Percentiles rank a stretch among this genome's conserved stretches.
These are phyloP conservation scores for Sorex fumeus DNA, from an alignment of 2,113 vertebrate genomes.

Conservation along the genomic window DNA sequence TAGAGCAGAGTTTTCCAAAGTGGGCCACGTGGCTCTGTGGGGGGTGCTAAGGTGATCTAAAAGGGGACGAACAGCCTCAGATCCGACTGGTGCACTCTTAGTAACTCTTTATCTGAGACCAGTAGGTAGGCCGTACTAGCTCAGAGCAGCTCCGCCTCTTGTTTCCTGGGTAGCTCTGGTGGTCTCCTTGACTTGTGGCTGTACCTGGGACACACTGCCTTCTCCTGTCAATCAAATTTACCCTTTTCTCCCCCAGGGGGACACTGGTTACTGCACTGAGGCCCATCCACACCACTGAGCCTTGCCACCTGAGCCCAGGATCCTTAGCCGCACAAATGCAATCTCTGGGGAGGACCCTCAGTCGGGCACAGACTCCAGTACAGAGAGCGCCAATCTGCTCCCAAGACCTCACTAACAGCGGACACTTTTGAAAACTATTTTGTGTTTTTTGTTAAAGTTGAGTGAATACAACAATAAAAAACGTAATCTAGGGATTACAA, in stretches of 20 bases:
- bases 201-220: neutral
- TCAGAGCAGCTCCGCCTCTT: too few relatives aligned
- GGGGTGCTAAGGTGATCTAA: too few relatives aligned
- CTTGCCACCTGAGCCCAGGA: neutral
- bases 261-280: neutral
- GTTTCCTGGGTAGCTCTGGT: neutral
- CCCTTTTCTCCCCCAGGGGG: neutral
- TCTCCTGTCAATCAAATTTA: neutral
- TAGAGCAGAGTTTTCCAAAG: too few relatives aligned
- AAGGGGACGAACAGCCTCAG: too few relatives aligned
- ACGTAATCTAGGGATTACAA: too few relatives aligned
- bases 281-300: neutral
- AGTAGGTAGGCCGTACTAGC: too few relatives aligned
- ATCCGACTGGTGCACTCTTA: too few relatives aligned
- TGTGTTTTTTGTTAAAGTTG: neutral
- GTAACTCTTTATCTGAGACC: too few relatives aligned
- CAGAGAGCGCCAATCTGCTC: neutral
- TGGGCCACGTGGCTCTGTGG: too few relatives aligned
- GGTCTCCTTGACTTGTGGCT: neutral
- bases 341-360: neutral
- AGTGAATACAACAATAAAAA: neutral
- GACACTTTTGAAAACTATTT: neutral
- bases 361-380: neutral
- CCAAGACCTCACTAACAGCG: neutral
- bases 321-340: neutral